Base-by-base conservation (phyloP, 2,888 invertebrate genomes). In the Drosophila neonasuta region DNA sequence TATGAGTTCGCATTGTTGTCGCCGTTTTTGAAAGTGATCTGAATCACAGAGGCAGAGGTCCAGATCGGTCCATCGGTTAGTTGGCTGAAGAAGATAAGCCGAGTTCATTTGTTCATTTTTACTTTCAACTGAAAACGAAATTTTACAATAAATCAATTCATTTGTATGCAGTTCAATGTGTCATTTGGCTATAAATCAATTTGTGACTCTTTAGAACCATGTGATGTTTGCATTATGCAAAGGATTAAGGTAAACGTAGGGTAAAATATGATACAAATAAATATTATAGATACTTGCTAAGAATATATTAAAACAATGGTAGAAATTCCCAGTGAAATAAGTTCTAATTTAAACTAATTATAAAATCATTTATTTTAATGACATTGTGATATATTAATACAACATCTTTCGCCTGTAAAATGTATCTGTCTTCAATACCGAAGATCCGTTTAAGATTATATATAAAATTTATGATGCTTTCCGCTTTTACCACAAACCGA, bases 1-100 rank as follows among this genome's bases (percentile, higher is more conserved):
- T 86, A 86, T 86, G 87, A 84, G 79, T 67, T 87, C 77, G 79
- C 80, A 82, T 84, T 86, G 86, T 84, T 84, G 81, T 86, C 80
- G 85, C 71, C 69, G 77, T 57, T 68, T 71, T 66, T 74, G 71
- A 79, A 79, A 74, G 68, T 81, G 81, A 81, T 84, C 81, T 77
- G 71, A 77, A 74, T 81, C 81, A 1, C 6, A 48, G 36, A 50
- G 70, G 50, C 75, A 55, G 46, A 55, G 46, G 57, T 36, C 60
- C 32, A 39, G 65, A 73, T 68, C 62, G 71, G 71, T 20, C 17
- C 30, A 46, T 42, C 49, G 55, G 11, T 42, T 59, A 57, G 66
- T 63, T 67, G 42, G 56, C 55, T 59, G 24, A 71, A 72, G 46
- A 20, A 49, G 69, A 50, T 58, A 48, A 54, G 56, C 34, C 45